Base-by-base conservation (phyloP, 2,113 vertebrate species). In the Mionectes macconnelli region DNA sequence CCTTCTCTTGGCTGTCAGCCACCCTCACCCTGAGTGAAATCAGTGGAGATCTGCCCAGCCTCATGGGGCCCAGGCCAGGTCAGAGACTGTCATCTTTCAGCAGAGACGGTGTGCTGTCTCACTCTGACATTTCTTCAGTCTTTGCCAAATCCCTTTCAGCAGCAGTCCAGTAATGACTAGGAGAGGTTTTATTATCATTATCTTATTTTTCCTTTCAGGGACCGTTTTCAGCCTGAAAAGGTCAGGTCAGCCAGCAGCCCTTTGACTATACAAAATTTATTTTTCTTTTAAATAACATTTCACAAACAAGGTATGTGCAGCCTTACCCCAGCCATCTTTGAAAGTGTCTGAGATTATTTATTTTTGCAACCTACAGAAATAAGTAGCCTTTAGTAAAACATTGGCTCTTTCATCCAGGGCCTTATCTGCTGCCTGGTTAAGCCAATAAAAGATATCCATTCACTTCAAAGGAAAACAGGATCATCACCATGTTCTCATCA, bases 131-230 rank as follows among this genome's bases (percentile, higher is more conserved):
- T 77, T 74, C 82, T 64, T 24, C 90, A 76, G 80, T 55, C 52
- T 84, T 70, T 93, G 82, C 69, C 94, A 97, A 92, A 86, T 78
- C 39, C 39, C 44, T 90, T 81, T 88, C 76, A 94, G 87, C 79
- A 93, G 52, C 72, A 81, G n/a, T 16, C 27, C 31, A 73, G 59
- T 85, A 90, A 87, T 47, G 55, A 72, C 62, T 57, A 63, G 9
- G 11, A 33, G 39, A 86, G 47, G 8, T 94, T 76, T 94, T 86
- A 74, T 72, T 80, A 69, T 33, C 45, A 78, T 87, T 87, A 89
- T 67, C 40, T 84, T 77, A 91, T 47, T 89, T 76, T 92, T 90
- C 40, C 7, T 84, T 81, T 56, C 52, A 90, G 44, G 30, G 85
- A 81, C 52, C 56, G 81, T 81, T 89, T 96, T 59, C 79, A 84